Evolutionary conservation across 1,140 invertebrate genomes (phyloP), one percentile per base, ranked within the genome.

Genomic region (Euglossa dilemma): DNA sequence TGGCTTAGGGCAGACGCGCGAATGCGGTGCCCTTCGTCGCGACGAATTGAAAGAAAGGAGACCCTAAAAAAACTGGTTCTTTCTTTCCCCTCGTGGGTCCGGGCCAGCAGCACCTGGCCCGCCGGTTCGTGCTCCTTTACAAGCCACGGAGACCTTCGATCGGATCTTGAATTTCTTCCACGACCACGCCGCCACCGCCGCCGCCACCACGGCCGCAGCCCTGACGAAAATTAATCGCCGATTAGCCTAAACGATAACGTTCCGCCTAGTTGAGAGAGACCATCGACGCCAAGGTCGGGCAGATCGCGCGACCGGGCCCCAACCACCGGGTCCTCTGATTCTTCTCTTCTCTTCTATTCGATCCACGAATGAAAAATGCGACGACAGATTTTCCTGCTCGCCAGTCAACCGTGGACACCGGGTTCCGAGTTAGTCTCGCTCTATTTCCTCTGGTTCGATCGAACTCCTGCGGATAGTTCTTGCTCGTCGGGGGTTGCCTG

Each of bases 1-100:
- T n/a, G 59, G 79, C 66, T 82, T 66, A 79, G 54, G 75, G 47
- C 78, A 73, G 79, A 79, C 72, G 77, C 76, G 86, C 59, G 78
- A 82, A 75, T 66, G 61, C 84, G 67, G 84, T 89, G 85, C 88
- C 87, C 88, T 89, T 88, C 85, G 87, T 89, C 87, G 88, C 88
- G 79, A 85, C 87, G 87, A 89, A 89, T 89, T 89, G 88, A 89
- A 89, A 89, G 88, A 89, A 89, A 89, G 78, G 87, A 89, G 87
- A 84, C 78, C 85, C 87, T 79, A 74, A 87, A 89, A 89, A 89
- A 89, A 89, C 87, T 89, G 88, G 85, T 89, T 89, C 87, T 88
- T 89, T 89, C 82, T 89, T 89, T 89, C 76, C 85, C 87, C 87
- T 89, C 75, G 78, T 87, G 70, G 67, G 36, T 78, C n/a, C 78